A percentile compares a stretch with the other conserved stretches of the same genome.
These are phyloP conservation scores for Fregata magnificens DNA, from an alignment of 2,113 vertebrate genomes.

Conservation along the genomic window DNA sequence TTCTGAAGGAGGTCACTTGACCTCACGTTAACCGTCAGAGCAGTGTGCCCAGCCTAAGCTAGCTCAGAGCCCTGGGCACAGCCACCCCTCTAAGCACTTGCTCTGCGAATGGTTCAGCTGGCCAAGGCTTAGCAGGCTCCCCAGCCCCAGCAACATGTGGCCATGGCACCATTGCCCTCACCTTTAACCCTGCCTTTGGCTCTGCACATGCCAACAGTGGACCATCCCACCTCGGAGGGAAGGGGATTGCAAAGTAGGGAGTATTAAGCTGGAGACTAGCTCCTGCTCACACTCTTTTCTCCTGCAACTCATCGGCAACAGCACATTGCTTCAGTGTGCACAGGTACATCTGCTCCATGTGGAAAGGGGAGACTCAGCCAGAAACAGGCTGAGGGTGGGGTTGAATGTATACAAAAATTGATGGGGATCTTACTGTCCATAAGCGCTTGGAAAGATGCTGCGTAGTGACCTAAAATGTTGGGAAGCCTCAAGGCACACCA, in stretches of 20 bases:
- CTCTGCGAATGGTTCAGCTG: neutral
- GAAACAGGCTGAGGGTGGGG: neutral
- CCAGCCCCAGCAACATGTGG: neutral
- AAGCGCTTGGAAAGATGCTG: neutral
- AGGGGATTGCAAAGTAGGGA: neutral
- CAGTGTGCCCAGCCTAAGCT: neutral
- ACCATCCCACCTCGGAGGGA: neutral
- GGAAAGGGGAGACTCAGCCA: neutral
- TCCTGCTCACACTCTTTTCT: neutral
- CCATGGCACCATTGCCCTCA: neutral
- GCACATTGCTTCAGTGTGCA: neutral
- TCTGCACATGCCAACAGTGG: neutral
- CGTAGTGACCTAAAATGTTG: neutral
- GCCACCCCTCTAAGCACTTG: neutral
- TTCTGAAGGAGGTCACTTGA: neutral
- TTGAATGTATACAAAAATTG: neutral
- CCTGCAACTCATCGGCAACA: neutral
- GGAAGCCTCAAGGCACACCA: neutral
- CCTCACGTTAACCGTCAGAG: neutral
- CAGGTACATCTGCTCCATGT: neutral
- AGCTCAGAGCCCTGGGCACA: neutral
- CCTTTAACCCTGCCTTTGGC: neutral
- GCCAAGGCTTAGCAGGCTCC: neutral
- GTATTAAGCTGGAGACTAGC: neutral
- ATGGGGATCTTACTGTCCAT: neutral